Evolutionary conservation across 2,888 invertebrate species (phyloP).

Genomic region (Cybosia mesomella): DNA sequence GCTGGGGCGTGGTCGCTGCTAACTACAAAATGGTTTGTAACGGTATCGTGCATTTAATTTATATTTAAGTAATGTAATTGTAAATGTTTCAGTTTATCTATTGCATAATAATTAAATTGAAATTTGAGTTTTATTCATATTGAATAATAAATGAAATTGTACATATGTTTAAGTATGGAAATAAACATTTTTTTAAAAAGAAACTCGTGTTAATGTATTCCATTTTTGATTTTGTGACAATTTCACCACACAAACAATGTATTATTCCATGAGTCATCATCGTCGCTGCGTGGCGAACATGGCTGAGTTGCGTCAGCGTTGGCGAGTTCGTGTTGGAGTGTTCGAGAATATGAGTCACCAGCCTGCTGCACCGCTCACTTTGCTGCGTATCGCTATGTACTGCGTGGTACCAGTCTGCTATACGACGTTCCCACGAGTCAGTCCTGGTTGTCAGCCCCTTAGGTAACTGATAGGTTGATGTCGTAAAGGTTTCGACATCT

Average conservation of each 20-base stretch:
- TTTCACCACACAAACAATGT: constrained; percentile 81
- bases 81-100: constrained; percentile 79
- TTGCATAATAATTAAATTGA: constrained; percentile 76
- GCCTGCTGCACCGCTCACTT: constrained; percentile 55
- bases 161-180: constrained; percentile 86
- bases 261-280: constrained; percentile 86
- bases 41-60: constrained; percentile 85
- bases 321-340: constrained; percentile 64
- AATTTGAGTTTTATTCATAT: constrained; percentile 83
- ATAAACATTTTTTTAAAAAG: constrained; percentile 73
- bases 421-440: constrained; percentile 64
- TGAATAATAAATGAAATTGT: constrained; percentile 81
- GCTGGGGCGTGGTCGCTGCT: constrained; percentile 87
- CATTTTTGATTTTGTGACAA: constrained; percentile 65
- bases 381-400: constrained; percentile 54
- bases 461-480: constrained; percentile 81
- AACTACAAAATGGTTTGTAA: constrained; percentile 88
- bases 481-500: constrained; percentile 67
- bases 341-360: constrained; percentile 63
- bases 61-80: constrained; percentile 64
- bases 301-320: constrained; percentile 64
- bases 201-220: constrained; percentile 69
- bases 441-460: constrained; percentile 85
- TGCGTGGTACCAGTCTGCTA: constrained; percentile 61
- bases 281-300: constrained; percentile 72